Conservation (phyloP, 1,140 invertebrate genomes). For the Philopotamus ludificatus region DNA sequence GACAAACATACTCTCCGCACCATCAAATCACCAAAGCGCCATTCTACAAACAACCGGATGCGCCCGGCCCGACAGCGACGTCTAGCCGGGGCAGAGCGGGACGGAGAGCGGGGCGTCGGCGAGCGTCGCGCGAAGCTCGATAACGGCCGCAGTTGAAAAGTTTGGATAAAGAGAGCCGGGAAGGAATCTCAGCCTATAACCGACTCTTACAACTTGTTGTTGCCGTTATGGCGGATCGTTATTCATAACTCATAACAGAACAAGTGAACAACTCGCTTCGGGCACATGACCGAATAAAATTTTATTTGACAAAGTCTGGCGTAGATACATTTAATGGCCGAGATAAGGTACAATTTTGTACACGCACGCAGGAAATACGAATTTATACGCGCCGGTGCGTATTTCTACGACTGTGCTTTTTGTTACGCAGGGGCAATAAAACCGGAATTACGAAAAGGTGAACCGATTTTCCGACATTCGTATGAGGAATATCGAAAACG, state of each 20-base stretch:
- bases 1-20: conserved; percentile 19
- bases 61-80: neutral
- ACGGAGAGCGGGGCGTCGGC: neutral
- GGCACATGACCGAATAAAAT: neutral
- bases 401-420: no score
- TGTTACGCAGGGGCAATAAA: no score
- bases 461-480: no score
- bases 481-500: no score
- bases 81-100: conserved; percentile 4
- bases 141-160: neutral
- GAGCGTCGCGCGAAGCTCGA: neutral
- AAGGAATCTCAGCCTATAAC: neutral
- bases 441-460: no score
- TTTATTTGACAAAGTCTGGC: neutral
- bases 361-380: no score
- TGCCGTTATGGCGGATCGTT: conserved; percentile 5
- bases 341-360: neutral
- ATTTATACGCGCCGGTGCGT: no score
- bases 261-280: neutral
- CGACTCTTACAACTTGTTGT: conserved; percentile 1
- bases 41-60: conserved; percentile 13
- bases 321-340: neutral
- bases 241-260: neutral
- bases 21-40: conserved; percentile 30
- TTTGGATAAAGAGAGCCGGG: neutral